phyloP scores from a whole-genome alignment of 2,113 vertebrate species.

The Podilymbus podiceps region DNA sequence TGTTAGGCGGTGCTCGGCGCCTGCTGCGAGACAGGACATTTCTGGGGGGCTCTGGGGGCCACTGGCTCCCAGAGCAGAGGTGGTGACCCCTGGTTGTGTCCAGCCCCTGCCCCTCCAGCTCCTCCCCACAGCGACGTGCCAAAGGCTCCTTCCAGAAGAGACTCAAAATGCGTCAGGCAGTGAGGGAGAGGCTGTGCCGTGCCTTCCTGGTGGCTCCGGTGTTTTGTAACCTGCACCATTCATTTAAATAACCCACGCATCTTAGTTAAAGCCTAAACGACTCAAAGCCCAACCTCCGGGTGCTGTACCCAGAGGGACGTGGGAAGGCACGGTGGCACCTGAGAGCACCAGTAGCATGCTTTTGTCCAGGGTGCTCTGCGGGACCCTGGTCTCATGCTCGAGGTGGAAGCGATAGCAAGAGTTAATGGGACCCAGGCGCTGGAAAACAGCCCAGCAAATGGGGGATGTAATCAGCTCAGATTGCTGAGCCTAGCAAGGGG shows the following conservation, averaged over 20 bases:
- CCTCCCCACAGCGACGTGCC: no score
- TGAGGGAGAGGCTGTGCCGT: fast-evolving
- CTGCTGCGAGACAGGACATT: neutral
- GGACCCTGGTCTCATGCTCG: fast-evolving
- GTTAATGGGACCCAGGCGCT: fast-evolving
- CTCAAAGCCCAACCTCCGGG: neutral
- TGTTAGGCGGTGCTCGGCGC: fast-evolving
- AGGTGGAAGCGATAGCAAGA: neutral
- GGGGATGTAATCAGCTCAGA: neutral
- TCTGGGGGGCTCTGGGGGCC: neutral
- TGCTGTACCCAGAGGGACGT: neutral
- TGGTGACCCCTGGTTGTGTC: neutral
- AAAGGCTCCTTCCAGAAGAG: neutral
- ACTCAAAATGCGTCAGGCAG: fast-evolving
- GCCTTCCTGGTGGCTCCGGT: neutral
- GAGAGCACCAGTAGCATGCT: fast-evolving
- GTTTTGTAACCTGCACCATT: neutral
- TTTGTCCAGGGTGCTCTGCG: neutral
- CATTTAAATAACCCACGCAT: neutral
- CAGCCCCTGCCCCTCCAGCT: neutral
- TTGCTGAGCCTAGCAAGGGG: neutral
- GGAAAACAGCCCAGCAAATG: neutral
- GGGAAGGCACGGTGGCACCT: neutral
- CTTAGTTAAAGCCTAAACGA: neutral
- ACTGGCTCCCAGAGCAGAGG: fast-evolving